These are phyloP conservation scores for Mus pahari DNA, from an alignment of 2,113 vertebrate genomes.

Conservation along the genomic window DNA sequence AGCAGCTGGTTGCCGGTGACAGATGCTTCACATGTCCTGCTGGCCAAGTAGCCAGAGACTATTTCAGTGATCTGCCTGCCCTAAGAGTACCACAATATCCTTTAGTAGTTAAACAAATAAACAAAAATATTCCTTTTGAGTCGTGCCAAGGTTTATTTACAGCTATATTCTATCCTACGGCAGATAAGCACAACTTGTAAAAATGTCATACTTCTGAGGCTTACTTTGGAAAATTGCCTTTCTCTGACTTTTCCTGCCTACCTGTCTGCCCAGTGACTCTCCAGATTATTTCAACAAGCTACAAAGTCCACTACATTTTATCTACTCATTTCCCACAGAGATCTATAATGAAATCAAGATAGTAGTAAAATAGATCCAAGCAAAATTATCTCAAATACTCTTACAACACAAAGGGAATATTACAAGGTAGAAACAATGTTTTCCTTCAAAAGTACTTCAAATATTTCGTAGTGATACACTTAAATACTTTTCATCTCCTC, in stretches of 20 bases:
- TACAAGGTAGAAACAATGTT: neutral
- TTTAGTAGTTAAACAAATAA: slow-evolving; percentile 45
- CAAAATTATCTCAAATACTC: slow-evolving; percentile 28
- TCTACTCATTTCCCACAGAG: neutral
- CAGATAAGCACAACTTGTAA: slow-evolving; percentile 45
- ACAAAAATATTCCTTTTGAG: slow-evolving; percentile 14
- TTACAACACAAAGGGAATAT: slow-evolving; percentile 23
- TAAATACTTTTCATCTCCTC: neutral
- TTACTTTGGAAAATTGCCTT: slow-evolving; percentile 33
- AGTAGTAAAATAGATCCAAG: slow-evolving; percentile 42
- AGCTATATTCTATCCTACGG: neutral
- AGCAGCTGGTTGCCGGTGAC: neutral
- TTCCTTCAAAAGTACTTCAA: neutral
- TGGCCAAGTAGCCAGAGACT: neutral
- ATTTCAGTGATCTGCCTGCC: neutral
- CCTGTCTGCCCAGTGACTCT: slow-evolving; percentile 25
- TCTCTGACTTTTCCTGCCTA: neutral
- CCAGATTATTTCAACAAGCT: neutral
- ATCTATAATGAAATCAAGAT: slow-evolving; percentile 25
- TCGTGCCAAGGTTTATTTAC: slow-evolving; percentile 38
- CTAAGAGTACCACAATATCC: neutral
- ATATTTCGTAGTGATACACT: slow-evolving; percentile 21
- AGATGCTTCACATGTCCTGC: neutral
- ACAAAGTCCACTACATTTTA: neutral
- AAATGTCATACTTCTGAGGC: slow-evolving; percentile 10